phyloP scores from a whole-genome alignment of 2,113 vertebrate species.

The Alouatta palliata region DNA sequence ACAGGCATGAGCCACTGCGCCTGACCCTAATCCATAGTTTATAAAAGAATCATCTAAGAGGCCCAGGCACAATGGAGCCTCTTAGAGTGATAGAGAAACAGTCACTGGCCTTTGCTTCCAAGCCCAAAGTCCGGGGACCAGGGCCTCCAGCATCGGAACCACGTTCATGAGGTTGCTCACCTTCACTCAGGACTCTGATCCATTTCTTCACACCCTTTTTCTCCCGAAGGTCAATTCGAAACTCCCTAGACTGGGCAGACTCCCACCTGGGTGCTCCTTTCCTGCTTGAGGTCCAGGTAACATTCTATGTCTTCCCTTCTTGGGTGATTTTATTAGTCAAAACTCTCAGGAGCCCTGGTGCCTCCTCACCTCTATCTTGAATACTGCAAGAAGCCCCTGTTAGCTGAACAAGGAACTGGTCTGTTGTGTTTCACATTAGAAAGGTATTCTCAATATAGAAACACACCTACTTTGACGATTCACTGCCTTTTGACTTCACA shows the following conservation, averaged over 20 bases:
- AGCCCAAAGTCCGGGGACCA: neutral
- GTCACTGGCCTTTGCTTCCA: neutral
- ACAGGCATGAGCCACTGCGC: too few species aligned
- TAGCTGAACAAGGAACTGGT: neutral
- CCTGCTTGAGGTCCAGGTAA: neutral
- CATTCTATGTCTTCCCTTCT: neutral
- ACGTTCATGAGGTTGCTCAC: neutral
- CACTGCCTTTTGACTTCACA: conserved; percentile 6
- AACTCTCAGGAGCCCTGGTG: neutral
- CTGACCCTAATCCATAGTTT: neutral
- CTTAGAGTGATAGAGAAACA: neutral
- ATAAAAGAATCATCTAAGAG: neutral
- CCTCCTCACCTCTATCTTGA: neutral
- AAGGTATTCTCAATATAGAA: conserved; percentile 21
- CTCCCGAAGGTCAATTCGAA: neutral
- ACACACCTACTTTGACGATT: neutral
- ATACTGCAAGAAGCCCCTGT: neutral
- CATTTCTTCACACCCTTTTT: neutral
- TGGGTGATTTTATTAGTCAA: neutral
- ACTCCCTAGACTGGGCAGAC: neutral
- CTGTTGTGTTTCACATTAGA: conserved; percentile 23
- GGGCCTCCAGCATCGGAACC: neutral
- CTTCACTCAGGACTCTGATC: neutral
- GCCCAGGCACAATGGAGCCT: neutral
- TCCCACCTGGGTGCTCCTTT: neutral